These are phyloP conservation scores for Nomada lathburiana DNA, from an alignment of 2,888 invertebrate genomes.

Conservation along the genomic window DNA sequence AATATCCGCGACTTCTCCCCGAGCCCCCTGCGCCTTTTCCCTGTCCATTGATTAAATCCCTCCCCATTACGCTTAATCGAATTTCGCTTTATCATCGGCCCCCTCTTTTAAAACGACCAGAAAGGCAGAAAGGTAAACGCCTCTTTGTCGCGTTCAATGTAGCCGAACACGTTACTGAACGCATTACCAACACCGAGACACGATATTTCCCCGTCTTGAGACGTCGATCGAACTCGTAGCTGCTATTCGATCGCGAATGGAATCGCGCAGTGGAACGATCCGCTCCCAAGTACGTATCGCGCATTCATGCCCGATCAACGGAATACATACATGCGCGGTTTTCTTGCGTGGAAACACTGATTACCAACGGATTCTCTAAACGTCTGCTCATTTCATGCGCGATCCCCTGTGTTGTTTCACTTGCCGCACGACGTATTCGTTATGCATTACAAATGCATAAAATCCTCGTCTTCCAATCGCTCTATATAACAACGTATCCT, in stretches of 20 bases:
- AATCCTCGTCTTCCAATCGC: no score
- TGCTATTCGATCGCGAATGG: background rate
- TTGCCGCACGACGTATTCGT: no score
- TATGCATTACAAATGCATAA: no score
- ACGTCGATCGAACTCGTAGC: background rate
- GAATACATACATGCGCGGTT: background rate
- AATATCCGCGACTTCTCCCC: constrained; percentile 26
- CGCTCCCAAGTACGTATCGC: background rate
- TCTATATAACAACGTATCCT: background rate
- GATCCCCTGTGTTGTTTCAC: background rate
- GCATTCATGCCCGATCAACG: background rate
- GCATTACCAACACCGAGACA: background rate
- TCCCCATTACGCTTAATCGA: constrained; percentile 37
- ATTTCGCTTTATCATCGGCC: constrained; percentile 34
- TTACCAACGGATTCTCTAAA: background rate
- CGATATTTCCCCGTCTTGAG: constrained; percentile 4
- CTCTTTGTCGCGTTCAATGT: constrained; percentile 10
- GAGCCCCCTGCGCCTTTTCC: no score
- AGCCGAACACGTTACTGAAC: constrained; percentile 6
- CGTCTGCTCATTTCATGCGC: background rate
- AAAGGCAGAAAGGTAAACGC: background rate
- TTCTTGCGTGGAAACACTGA: background rate
- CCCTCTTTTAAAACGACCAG: constrained; percentile 1
- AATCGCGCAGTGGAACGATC: background rate
- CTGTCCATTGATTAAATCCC: constrained; percentile 50